These are phyloP conservation scores for Chrysaora quinquecirrha DNA, from an alignment of 30 jellyfish, hydroid and myxozoan genomes.

Conservation along the genomic window DNA sequence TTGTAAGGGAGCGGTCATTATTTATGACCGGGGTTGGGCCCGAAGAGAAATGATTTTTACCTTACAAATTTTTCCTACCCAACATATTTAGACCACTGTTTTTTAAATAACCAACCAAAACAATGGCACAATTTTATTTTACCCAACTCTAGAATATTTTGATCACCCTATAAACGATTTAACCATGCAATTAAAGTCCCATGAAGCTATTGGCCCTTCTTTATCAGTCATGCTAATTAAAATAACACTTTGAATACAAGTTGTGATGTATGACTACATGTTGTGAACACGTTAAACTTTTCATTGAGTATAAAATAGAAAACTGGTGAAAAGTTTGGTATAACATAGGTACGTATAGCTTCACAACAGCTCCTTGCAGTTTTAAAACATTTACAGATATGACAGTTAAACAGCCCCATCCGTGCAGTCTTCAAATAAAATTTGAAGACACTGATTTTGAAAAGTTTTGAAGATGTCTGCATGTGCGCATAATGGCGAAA, in stretches of 20 bases:
- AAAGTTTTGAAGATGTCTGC: neutral
- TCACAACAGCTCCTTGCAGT: slow-evolving; percentile 2
- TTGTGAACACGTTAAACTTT: neutral
- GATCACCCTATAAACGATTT: neutral
- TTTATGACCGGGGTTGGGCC: slow-evolving; percentile 3
- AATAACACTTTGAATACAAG: neutral
- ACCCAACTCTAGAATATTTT: neutral
- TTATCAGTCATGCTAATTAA: neutral
- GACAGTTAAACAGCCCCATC: neutral
- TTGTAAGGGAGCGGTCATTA: slow-evolving; percentile 5
- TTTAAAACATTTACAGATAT: neutral
- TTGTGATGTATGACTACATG: neutral
- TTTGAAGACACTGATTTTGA: neutral
- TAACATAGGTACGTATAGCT: slow-evolving; percentile 1
- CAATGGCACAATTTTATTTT: neutral
- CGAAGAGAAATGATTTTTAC: neutral
- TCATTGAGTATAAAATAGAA: neutral
- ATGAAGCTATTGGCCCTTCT: neutral
- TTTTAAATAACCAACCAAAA: neutral
- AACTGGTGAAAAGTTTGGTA: neutral
- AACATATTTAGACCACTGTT: neutral
- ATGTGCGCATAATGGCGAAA: too few species aligned
- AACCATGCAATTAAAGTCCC: neutral
- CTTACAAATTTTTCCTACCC: neutral
- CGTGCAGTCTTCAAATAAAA: neutral